phyloP scores from a whole-genome alignment of 2,888 invertebrate genomes.

The Drosophila kokeensis region DNA sequence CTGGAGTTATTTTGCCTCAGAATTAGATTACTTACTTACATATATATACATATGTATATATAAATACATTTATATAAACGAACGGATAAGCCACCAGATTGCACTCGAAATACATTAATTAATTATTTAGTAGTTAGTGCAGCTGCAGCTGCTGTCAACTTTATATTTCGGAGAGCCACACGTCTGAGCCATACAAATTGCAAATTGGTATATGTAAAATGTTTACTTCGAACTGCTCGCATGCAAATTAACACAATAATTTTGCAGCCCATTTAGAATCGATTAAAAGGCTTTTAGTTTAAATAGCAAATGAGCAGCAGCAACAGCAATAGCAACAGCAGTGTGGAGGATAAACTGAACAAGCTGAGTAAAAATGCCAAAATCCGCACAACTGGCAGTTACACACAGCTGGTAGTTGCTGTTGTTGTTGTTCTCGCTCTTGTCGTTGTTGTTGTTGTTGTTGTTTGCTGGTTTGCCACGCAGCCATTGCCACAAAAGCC shows the following conservation, averaged over 20 bases:
- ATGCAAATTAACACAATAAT: slow-evolving; percentile 64
- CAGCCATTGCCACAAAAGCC: slow-evolving; percentile 69
- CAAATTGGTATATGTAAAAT: slow-evolving; percentile 14
- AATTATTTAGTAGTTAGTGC: slow-evolving; percentile 31
- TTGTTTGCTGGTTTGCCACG: slow-evolving; percentile 63
- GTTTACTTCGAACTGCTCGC: slow-evolving; percentile 27
- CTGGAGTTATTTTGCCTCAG: slow-evolving; percentile 1
- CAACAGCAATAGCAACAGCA: not conserved
- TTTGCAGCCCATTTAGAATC: slow-evolving; percentile 69
- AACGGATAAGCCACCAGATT: slow-evolving; percentile 11
- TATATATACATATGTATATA: no score
- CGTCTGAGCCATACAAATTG: slow-evolving; percentile 11
- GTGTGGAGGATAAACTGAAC: not conserved
- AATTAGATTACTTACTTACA: not conserved
- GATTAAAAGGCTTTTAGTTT: slow-evolving; percentile 78
- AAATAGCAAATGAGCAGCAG: slow-evolving; percentile 29
- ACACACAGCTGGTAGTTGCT: slow-evolving; percentile 20
- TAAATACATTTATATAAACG: not conserved
- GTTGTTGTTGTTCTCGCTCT: slow-evolving; percentile 3
- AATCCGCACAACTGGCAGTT: slow-evolving; percentile 36
- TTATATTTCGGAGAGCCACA: slow-evolving; percentile 10
- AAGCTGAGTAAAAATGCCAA: slow-evolving; percentile 40
- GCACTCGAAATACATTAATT: slow-evolving; percentile 29
- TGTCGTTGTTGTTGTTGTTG: slow-evolving; percentile 1
- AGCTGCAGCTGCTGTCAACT: slow-evolving; percentile 19